phyloP scores from a whole-genome alignment of 2,113 vertebrate genomes.

The Prunella fulvescens region DNA sequence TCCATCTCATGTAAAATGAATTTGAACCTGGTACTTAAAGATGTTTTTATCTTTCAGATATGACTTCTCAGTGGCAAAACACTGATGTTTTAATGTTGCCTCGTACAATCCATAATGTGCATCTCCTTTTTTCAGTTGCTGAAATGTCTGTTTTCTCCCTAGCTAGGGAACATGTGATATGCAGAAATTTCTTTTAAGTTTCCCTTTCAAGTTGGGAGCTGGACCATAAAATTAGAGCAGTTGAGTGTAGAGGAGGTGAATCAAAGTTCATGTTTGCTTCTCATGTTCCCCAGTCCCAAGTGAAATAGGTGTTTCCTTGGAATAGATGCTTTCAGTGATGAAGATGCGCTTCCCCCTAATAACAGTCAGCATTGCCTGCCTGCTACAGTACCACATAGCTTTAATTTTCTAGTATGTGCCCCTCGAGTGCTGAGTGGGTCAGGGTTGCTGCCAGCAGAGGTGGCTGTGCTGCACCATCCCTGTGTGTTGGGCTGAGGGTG shows the following conservation, averaged over 20 bases:
- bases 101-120: rapidly evolving
- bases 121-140: background rate
- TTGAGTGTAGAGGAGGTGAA: background rate
- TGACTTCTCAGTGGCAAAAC: background rate
- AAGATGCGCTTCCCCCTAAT: background rate
- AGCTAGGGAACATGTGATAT: background rate
- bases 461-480: background rate
- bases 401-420: background rate
- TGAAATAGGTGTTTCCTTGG: background rate
- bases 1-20: background rate
- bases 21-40: background rate
- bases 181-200: background rate
- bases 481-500: background rate
- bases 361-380: background rate
- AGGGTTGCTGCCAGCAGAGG: background rate
- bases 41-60: background rate
- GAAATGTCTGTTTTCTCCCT: background rate
- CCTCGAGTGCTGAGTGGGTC: background rate
- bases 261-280: background rate
- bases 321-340: rapidly evolving
- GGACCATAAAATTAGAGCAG: background rate
- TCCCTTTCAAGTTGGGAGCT: background rate
- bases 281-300: background rate
- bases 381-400: background rate
- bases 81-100: background rate